These are phyloP conservation scores for Drosophila teissieri DNA, from an alignment of 1,140 invertebrate species.

Conservation along the genomic window DNA sequence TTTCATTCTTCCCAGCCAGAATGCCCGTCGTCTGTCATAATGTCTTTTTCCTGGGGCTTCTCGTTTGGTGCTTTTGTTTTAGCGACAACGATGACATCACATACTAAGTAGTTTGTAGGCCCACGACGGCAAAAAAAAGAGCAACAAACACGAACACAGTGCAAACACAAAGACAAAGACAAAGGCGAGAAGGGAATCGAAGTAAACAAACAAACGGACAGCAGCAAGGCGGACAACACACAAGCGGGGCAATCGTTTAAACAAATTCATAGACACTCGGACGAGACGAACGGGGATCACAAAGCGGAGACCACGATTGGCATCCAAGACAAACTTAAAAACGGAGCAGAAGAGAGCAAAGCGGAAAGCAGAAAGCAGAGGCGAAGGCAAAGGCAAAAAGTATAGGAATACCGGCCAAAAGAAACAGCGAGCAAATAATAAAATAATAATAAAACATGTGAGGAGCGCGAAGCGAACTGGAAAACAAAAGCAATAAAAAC, in stretches of 20 bases:
- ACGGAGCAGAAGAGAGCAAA: conserved; percentile 17
- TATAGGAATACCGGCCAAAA: conserved; percentile 48
- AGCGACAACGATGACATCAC: conserved; percentile 75
- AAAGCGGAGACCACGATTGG: background rate
- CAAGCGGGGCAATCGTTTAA: background rate
- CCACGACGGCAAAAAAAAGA: conserved; percentile 38
- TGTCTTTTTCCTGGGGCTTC: conserved; percentile 24
- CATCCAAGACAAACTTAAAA: no score
- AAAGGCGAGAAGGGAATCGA: conserved; percentile 62
- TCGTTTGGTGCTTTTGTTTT: conserved; percentile 36
- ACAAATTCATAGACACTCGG: conserved; percentile 34
- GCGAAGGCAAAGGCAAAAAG: conserved; percentile 10
- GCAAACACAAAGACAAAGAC: conserved; percentile 52
- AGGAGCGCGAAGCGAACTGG: conserved; percentile 35
- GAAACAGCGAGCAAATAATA: conserved; percentile 28
- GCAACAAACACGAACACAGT: conserved; percentile 18
- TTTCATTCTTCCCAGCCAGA: conserved; percentile 16
- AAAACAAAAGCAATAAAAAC: conserved; percentile 20
- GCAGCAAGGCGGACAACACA: conserved; percentile 25
- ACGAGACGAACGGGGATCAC: conserved; percentile 18
- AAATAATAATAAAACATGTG: conserved; percentile 47
- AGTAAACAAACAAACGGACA: conserved; percentile 69
- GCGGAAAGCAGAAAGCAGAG: conserved; percentile 21
- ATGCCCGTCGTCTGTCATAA: conserved; percentile 26
- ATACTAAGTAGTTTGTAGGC: conserved; percentile 40